Evolutionary conservation across 30 jellyfish, hydroid and myxozoan species (phyloP).

Genomic region (Cassiopea andromeda): DNA sequence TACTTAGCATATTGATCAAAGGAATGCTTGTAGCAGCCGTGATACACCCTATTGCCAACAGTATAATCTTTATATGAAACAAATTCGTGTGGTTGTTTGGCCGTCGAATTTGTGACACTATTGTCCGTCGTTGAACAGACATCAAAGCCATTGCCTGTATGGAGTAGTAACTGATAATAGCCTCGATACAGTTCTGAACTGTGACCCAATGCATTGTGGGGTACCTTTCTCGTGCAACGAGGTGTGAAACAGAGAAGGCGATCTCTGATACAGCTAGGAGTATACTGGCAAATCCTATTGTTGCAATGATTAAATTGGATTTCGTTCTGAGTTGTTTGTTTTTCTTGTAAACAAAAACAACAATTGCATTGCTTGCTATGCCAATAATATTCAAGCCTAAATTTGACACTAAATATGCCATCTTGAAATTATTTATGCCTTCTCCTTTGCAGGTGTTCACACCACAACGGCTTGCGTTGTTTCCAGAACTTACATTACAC

Average conservation of each 20-base stretch:
- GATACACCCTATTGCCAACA: neutral
- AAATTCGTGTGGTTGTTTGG: constrained; percentile 39
- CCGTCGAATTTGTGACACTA: constrained; percentile 20
- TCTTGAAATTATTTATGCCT: neutral
- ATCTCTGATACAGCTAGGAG: constrained; percentile 22
- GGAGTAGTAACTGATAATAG: constrained; percentile 1
- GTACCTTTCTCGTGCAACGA: neutral
- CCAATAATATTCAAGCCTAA: constrained; percentile 1
- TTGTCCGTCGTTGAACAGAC: constrained; percentile 39
- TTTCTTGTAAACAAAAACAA: constrained; percentile 3
- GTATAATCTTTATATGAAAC: neutral
- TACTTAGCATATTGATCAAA: neutral
- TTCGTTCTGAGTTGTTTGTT: constrained; percentile 29
- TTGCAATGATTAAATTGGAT: constrained; percentile 31
- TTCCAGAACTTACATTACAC: neutral
- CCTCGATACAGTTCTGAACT: constrained; percentile 18
- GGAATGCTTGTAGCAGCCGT: constrained; percentile 10
- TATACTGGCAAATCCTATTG: constrained; percentile 37
- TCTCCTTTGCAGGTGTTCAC: neutral
- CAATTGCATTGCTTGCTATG: constrained; percentile 8
- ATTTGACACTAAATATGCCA: neutral
- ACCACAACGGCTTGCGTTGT: neutral
- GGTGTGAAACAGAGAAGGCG: neutral
- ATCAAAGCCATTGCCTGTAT: constrained; percentile 45
- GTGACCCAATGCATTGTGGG: constrained; percentile 17